Conservation (phyloP, 2,113 vertebrate genomes). For the Pterocles orientalis region DNA sequence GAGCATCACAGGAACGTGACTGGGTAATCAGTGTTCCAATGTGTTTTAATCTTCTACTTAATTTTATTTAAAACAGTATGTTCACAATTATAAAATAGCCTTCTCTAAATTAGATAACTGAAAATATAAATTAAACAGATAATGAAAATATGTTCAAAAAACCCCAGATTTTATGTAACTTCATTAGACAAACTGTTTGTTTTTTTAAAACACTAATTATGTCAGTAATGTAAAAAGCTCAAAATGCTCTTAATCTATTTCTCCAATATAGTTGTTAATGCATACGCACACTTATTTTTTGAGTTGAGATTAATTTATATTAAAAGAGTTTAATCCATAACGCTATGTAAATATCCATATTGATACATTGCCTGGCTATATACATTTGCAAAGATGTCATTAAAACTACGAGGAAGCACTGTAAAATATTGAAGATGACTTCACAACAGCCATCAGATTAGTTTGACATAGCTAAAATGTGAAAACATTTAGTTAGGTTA, state of each 20-base stretch:
- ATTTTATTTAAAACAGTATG: background rate
- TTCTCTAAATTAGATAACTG: background rate
- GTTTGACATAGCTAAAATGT: background rate
- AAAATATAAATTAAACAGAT: background rate
- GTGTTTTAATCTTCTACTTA: background rate
- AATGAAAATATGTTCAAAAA: background rate
- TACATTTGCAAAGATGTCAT: background rate
- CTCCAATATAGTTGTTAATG: background rate
- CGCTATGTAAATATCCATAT: background rate
- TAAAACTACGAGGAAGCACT: background rate
- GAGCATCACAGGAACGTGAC: background rate
- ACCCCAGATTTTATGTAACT: background rate
- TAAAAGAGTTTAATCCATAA: background rate
- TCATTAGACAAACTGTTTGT: background rate
- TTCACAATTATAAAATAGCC: background rate
- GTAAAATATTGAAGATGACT: background rate
- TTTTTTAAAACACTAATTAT: background rate
- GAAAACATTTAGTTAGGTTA: background rate
- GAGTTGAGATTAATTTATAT: background rate
- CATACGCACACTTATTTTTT: background rate
- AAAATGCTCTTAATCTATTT: background rate
- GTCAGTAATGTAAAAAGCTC: background rate
- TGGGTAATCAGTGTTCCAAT: background rate
- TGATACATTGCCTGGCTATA: background rate
- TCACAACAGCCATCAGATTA: background rate